Conservation (phyloP, 37 sponge, comb jelly and placozoan genomes). For the Ianthella basta region DNA sequence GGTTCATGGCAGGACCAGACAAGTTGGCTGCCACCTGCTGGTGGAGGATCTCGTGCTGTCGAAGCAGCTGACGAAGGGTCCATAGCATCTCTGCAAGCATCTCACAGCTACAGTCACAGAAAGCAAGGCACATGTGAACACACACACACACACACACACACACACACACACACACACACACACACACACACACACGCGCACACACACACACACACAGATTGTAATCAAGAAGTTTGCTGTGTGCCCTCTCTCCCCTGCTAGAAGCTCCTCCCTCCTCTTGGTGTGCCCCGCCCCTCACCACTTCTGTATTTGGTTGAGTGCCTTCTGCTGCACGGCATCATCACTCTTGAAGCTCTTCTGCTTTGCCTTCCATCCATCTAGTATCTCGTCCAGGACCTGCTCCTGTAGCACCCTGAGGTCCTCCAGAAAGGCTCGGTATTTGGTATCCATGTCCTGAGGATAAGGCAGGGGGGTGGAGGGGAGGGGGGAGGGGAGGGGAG, state of each 20-base stretch:
- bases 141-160: neutral
- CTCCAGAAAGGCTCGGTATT: neutral
- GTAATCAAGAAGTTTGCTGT: too few species aligned
- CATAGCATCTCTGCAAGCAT: slow-evolving; percentile 80
- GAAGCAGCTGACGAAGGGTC: slow-evolving; percentile 61
- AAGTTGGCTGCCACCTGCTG: neutral
- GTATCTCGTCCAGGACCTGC: slow-evolving; percentile 11
- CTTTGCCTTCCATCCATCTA: slow-evolving; percentile 11
- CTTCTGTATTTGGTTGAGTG: slow-evolving; percentile 13
- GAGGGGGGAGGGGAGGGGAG: too few species aligned
- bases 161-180: slow-evolving; percentile 21
- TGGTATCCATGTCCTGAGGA: neutral
- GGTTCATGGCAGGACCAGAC: neutral
- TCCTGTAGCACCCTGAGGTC: neutral
- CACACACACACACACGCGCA: slow-evolving; percentile 5
- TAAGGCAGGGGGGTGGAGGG: neutral
- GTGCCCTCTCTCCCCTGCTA: too few species aligned
- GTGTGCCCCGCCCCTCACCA: slow-evolving; percentile 27
- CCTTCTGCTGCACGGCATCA: neutral
- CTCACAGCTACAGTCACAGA: slow-evolving; percentile 65
- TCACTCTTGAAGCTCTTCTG: slow-evolving; percentile 24
- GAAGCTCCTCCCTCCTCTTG: too few species aligned
- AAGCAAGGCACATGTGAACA: neutral
- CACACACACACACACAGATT: slow-evolving; percentile 37
- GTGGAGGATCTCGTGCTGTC: slow-evolving; percentile 45